These are phyloP conservation scores for Amphimedon queenslandica DNA, from an alignment of 37 sponge, comb jelly and placozoan species.

Conservation along the genomic window DNA sequence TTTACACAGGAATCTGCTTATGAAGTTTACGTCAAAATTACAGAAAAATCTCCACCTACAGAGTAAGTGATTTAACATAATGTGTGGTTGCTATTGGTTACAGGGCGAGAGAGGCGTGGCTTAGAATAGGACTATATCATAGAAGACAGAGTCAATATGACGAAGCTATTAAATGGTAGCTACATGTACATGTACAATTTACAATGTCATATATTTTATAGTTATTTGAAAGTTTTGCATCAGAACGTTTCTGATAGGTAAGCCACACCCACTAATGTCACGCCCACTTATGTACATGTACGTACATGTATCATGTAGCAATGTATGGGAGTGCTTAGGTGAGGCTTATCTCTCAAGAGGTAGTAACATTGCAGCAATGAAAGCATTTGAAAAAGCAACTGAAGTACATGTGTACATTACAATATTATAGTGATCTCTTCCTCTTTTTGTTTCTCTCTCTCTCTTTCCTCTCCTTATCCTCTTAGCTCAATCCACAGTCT, in stretches of 20 bases:
- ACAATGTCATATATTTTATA: background rate
- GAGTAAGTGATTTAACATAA: constrained; percentile 1
- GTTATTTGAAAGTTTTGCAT: constrained; percentile 41
- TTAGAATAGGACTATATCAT: constrained; percentile 71
- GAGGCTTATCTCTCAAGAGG: constrained; percentile 80
- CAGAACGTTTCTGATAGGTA: constrained; percentile 22
- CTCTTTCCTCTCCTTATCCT: background rate
- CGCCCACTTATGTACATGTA: background rate
- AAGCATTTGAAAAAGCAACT: constrained; percentile 57
- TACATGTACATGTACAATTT: background rate
- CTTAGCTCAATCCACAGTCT: constrained; percentile 54
- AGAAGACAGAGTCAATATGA: constrained; percentile 25
- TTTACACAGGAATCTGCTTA: constrained; percentile 12
- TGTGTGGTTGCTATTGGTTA: constrained; percentile 3
- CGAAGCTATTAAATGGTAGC: constrained; percentile 65
- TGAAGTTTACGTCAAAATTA: constrained; percentile 3
- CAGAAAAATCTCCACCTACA: background rate
- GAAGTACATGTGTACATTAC: constrained; percentile 50
- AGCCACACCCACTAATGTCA: constrained; percentile 4
- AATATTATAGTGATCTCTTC: too few species aligned
- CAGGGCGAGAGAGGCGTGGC: constrained; percentile 66
- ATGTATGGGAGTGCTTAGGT: constrained; percentile 84
- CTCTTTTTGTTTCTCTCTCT: too few species aligned
- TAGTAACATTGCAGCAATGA: constrained; percentile 67
- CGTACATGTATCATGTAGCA: constrained; percentile 4